phyloP scores from a whole-genome alignment of 2,797 vertebrate species.

The Neosilurus mollespiculum region DNA sequence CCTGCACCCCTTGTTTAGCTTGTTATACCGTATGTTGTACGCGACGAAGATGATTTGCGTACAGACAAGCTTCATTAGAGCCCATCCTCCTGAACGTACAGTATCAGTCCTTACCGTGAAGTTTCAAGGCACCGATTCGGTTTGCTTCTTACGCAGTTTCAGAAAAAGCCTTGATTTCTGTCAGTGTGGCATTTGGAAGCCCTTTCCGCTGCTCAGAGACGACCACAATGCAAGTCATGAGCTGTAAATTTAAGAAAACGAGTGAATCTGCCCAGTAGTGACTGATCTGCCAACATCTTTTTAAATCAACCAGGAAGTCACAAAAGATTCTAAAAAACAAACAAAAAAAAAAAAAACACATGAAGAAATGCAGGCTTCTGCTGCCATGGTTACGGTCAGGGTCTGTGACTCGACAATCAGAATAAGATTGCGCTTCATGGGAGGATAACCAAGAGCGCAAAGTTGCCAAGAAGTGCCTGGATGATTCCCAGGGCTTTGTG shows the following conservation, averaged over 20 bases:
- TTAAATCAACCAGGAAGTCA: slow-evolving; percentile 3
- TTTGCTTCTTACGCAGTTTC: neutral
- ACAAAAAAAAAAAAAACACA: no score
- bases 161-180: neutral
- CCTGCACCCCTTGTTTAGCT: no score
- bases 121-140: neutral
- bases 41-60: neutral
- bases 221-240: neutral
- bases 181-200: neutral
- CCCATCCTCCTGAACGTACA: neutral
- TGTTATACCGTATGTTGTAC: neutral
- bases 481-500: neutral
- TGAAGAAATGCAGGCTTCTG: neutral
- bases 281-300: slow-evolving; percentile 14
- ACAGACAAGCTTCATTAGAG: neutral
- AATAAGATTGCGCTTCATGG: slow-evolving; percentile 13
- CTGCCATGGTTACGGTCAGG: slow-evolving; percentile 11
- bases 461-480: neutral
- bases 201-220: neutral
- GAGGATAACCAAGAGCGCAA: neutral
- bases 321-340: neutral
- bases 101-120: neutral
- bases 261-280: slow-evolving; percentile 26
- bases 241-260: slow-evolving; percentile 4
- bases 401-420: slow-evolving; percentile 11